Evolutionary conservation across 2,888 invertebrate species (phyloP).

Genomic region (Chalcis sispes): DNA sequence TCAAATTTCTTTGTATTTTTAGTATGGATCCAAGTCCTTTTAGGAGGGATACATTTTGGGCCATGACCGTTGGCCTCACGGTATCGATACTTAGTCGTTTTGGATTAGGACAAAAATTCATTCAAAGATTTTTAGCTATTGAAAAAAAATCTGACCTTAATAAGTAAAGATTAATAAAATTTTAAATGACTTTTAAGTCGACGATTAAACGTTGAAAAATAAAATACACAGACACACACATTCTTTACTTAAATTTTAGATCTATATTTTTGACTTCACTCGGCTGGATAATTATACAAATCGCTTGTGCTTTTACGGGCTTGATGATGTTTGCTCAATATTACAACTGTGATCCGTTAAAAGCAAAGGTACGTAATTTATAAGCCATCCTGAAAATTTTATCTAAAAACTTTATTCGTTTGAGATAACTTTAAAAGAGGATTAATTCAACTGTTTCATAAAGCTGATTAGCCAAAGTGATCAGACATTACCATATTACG

Average conservation of each 20-base stretch:
- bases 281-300: slow-evolving; percentile 79
- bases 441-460: neutral
- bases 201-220: neutral
- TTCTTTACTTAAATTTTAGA: slow-evolving; percentile 63
- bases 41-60: slow-evolving; percentile 80
- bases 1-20: slow-evolving; percentile 47
- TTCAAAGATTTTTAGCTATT: slow-evolving; percentile 81
- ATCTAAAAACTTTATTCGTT: slow-evolving; percentile 4
- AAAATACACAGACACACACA: too few species aligned
- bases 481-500: slow-evolving; percentile 84
- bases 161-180: slow-evolving; percentile 74
- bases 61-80: slow-evolving; percentile 79
- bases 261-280: slow-evolving; percentile 72
- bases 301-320: slow-evolving; percentile 79
- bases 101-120: slow-evolving; percentile 79
- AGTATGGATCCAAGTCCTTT: slow-evolving; percentile 81
- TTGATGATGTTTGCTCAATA: slow-evolving; percentile 81
- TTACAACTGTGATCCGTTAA: slow-evolving; percentile 81
- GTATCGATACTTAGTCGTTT: slow-evolving; percentile 79
- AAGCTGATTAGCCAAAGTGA: slow-evolving; percentile 70
- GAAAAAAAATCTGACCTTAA: slow-evolving; percentile 79
- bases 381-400: neutral
- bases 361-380: slow-evolving; percentile 74
- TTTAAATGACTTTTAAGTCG: neutral
- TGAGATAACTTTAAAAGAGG: neutral